A percentile compares a stretch with the other conserved stretches of the same genome.
These are phyloP conservation scores for Euplexia lucipara DNA, from an alignment of 2,888 invertebrate genomes.

Conservation along the genomic window DNA sequence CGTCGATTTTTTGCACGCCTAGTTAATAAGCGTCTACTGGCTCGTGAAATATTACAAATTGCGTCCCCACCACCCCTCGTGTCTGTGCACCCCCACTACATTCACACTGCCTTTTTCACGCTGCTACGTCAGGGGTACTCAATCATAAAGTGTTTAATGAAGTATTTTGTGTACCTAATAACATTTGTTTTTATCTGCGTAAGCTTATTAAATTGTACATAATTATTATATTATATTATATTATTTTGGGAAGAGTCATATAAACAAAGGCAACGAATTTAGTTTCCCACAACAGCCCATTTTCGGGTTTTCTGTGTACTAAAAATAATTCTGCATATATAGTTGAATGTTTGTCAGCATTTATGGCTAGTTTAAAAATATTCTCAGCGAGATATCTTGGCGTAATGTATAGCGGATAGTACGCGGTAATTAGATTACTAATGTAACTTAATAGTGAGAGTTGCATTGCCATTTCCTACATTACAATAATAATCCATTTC, in stretches of 20 bases:
- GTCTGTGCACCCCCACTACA: slow-evolving; percentile 73
- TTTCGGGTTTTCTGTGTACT: too few relatives aligned
- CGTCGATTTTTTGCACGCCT: slow-evolving; percentile 89
- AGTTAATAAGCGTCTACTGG: slow-evolving; percentile 91
- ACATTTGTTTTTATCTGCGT: slow-evolving; percentile 7
- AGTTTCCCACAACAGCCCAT: too few relatives aligned
- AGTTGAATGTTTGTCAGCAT: too few relatives aligned
- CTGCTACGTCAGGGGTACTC: slow-evolving; percentile 77
- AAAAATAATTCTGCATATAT: neutral
- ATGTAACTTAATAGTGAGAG: slow-evolving; percentile 53
- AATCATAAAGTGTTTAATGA: slow-evolving; percentile 81
- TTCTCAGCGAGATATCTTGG: neutral
- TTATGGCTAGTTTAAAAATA: neutral
- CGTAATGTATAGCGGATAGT: slow-evolving; percentile 5
- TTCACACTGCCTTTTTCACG: slow-evolving; percentile 84
- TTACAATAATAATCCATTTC: slow-evolving; percentile 50
- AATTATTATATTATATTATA: too few relatives aligned
- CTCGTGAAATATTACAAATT: slow-evolving; percentile 91
- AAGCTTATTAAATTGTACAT: neutral
- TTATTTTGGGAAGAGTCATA: too few relatives aligned
- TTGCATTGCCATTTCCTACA: slow-evolving; percentile 41
- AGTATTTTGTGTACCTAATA: slow-evolving; percentile 64
- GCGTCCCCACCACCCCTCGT: slow-evolving; percentile 78
- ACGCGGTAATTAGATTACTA: slow-evolving; percentile 40
- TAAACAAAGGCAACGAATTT: too few relatives aligned